Evolutionary conservation across 2,113 vertebrate species (phyloP).

Genomic region (Amphiprion percula): DNA sequence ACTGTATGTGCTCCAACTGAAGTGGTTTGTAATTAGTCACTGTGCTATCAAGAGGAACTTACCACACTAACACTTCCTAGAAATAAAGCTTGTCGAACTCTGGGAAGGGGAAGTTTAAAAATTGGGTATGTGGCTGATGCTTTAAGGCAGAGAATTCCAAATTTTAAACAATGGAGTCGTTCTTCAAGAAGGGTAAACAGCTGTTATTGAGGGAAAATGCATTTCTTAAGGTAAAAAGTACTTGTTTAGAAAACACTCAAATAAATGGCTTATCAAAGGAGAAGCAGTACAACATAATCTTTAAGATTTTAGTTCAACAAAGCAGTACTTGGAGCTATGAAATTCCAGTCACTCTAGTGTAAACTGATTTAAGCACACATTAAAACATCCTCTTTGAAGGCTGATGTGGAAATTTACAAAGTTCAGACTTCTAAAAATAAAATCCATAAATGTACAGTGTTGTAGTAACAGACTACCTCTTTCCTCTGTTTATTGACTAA

Average conservation of each 20-base stretch:
- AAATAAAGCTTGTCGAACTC: constrained; percentile 43
- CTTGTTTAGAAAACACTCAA: neutral
- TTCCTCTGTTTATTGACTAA: constrained; percentile 49
- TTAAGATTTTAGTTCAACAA: constrained; percentile 3
- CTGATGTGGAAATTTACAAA: constrained; percentile 6
- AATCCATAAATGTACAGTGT: constrained; percentile 4
- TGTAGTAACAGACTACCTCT: constrained; percentile 3
- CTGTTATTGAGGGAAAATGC: neutral
- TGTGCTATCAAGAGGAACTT: constrained; percentile 66
- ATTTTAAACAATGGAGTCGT: neutral
- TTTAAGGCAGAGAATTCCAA: neutral
- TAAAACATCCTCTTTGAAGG: constrained; percentile 20
- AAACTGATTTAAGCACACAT: constrained; percentile 17
- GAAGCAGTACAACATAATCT: neutral
- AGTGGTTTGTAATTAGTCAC: constrained; percentile 74
- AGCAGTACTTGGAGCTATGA: constrained; percentile 14
- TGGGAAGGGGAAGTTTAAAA: constrained; percentile 37
- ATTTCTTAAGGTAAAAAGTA: neutral
- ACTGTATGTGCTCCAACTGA: constrained; percentile 71
- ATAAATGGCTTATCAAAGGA: constrained; percentile 8
- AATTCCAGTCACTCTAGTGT: constrained; percentile 15
- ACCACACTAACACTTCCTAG: constrained; percentile 54
- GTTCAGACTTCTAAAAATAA: constrained; percentile 36
- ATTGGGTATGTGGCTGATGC: neutral
- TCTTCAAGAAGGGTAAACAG: neutral